phyloP scores from a whole-genome alignment of 2,888 invertebrate genomes.

The Papilio elwesi region DNA sequence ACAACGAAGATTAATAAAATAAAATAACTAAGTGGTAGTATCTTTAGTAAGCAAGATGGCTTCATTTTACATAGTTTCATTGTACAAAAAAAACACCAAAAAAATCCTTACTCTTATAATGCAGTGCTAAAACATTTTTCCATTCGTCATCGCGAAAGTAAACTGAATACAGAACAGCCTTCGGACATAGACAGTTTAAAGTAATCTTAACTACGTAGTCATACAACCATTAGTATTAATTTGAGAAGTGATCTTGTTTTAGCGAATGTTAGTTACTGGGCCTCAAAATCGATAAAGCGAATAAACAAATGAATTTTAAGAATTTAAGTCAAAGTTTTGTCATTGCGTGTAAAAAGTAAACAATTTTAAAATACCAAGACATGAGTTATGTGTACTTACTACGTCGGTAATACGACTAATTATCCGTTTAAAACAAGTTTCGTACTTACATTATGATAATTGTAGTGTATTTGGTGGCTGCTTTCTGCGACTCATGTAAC shows the following conservation, averaged over 20 bases:
- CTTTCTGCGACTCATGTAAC: conserved; percentile 9
- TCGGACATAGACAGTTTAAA: too few species aligned
- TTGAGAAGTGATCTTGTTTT: too few species aligned
- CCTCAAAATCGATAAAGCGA: too few species aligned
- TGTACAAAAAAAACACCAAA: background rate
- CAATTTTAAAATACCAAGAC: conserved; percentile 25
- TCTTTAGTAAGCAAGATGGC: background rate
- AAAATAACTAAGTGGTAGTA: background rate
- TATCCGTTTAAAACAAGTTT: conserved; percentile 22
- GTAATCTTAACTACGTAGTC: too few species aligned
- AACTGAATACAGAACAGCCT: too few species aligned
- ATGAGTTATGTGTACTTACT: background rate
- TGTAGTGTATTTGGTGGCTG: background rate
- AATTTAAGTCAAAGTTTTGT: background rate
- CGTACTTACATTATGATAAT: conserved; percentile 21
- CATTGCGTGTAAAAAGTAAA: conserved; percentile 14
- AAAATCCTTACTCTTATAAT: background rate
- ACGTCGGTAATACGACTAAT: background rate
- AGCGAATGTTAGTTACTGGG: too few species aligned
- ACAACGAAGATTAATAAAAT: conserved; percentile 4
- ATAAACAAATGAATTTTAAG: background rate
- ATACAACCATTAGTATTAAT: too few species aligned
- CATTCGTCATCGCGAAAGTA: too few species aligned
- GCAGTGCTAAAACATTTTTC: too few species aligned
- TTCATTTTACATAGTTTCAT: too few species aligned